phyloP scores from a whole-genome alignment of 2,797 vertebrate species.

The Etheostoma perlongum region DNA sequence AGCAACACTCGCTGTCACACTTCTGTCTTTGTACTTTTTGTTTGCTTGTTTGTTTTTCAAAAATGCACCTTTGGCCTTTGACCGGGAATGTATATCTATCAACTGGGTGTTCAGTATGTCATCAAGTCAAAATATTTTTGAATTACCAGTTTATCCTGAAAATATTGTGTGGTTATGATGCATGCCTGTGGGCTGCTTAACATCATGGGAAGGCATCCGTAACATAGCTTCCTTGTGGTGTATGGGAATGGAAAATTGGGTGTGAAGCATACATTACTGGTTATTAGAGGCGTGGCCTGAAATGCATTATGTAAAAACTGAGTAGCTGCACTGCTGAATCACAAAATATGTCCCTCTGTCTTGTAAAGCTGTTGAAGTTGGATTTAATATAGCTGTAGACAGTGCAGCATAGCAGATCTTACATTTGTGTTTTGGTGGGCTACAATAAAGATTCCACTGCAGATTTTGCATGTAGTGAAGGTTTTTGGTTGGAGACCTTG shows the following conservation, averaged over 20 bases:
- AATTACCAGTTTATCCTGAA: conserved; percentile 3
- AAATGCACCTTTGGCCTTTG: conserved; percentile 15
- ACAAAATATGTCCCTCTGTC: conserved; percentile 20
- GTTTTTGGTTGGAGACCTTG: neutral
- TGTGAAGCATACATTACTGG: conserved; percentile 4
- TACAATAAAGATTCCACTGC: neutral
- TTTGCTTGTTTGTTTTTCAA: neutral
- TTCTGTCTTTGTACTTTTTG: neutral
- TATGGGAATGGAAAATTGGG: conserved; percentile 32
- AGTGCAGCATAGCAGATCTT: neutral
- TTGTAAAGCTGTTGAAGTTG: conserved; percentile 8
- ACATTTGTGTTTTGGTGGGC: neutral
- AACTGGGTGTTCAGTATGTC: neutral
- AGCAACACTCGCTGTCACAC: conserved; percentile 55
- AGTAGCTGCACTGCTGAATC: neutral
- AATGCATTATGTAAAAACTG: conserved; percentile 34
- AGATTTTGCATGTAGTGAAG: conserved; percentile 11
- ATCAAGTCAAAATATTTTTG: conserved; percentile 7
- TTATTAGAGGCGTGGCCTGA: conserved; percentile 39
- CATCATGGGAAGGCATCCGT: conserved; percentile 31
- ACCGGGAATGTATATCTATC: neutral
- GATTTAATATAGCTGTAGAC: conserved; percentile 15
- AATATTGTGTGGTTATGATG: conserved; percentile 24
- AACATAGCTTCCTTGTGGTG: conserved; percentile 38
- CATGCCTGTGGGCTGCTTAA: conserved; percentile 26